Conservation (phyloP, 2,797 vertebrate genomes). For the Babyrousa celebensis region DNA sequence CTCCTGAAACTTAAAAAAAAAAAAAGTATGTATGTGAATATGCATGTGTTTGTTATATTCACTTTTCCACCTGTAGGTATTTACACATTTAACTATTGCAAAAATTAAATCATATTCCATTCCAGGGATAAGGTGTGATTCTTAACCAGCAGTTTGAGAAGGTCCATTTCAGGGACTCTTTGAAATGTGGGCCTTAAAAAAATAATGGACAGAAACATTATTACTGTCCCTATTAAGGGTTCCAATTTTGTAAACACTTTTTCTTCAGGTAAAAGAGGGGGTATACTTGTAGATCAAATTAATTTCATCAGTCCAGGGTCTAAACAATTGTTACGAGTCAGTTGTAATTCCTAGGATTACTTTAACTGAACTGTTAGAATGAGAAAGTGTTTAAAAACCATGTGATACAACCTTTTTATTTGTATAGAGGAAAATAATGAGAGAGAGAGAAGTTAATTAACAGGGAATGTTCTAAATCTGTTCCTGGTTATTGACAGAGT, state of each 20-base stretch:
- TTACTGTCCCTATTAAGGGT: not conserved
- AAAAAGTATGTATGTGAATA: not conserved
- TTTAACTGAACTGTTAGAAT: slow-evolving; percentile 11
- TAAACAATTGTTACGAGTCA: not conserved
- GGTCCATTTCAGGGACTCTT: not conserved
- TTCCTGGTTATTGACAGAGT: not conserved
- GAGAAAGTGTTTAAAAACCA: not conserved
- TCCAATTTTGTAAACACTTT: not conserved
- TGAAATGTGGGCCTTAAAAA: slow-evolving; percentile 1
- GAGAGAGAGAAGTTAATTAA: not conserved
- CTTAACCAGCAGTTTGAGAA: not conserved
- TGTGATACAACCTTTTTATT: not conserved
- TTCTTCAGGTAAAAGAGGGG: not conserved
- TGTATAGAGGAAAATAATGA: not conserved
- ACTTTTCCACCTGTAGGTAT: not conserved
- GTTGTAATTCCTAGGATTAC: not conserved
- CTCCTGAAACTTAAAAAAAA: not conserved
- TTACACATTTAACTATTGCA: not conserved
- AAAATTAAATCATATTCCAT: not conserved
- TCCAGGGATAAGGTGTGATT: not conserved
- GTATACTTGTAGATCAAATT: not conserved
- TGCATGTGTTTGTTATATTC: not conserved
- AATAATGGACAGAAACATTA: not conserved
- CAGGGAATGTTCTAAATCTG: not conserved
- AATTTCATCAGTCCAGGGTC: not conserved